A percentile compares a stretch with the other conserved stretches of the same genome.
These are phyloP conservation scores for Lochmaea crataegi DNA, from an alignment of 2,888 invertebrate genomes.

Conservation along the genomic window DNA sequence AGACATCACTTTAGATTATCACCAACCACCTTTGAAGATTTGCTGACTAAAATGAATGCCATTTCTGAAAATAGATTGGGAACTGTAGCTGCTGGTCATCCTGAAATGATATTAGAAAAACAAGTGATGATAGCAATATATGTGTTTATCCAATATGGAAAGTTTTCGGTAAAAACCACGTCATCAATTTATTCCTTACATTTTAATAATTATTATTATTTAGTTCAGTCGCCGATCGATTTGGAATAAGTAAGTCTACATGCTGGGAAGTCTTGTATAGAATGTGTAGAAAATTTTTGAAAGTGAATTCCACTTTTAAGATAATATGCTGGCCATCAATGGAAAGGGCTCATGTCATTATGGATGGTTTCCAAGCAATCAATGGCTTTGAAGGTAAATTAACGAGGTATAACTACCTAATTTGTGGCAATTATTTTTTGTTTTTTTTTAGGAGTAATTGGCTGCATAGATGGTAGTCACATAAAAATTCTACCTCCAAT, in stretches of 20 bases:
- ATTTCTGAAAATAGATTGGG: no score
- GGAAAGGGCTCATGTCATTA: not conserved
- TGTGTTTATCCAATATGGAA: no score
- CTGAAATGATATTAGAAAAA: no score
- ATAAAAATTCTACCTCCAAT: conserved; percentile 44
- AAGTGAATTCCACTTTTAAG: not conserved
- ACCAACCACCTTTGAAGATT: no score
- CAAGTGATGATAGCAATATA: no score
- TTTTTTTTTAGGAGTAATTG: conserved; percentile 9
- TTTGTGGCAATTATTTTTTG: not conserved
- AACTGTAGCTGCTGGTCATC: no score
- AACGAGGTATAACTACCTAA: not conserved
- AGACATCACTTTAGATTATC: no score
- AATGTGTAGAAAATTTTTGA: conserved; percentile 19
- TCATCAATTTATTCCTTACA: no score
- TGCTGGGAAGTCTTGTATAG: conserved; percentile 22
- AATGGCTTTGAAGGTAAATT: conserved; percentile 1
- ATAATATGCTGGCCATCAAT: not conserved
- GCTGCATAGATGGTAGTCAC: conserved; percentile 44
- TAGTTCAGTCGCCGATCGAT: conserved; percentile 15
- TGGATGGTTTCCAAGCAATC: conserved; percentile 19
- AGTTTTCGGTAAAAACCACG: no score
- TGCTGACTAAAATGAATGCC: no score
- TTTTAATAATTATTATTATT: no score
- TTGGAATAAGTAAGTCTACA: conserved; percentile 23